A percentile compares a stretch with the other conserved stretches of the same genome.
phyloP scores from a whole-genome alignment of 2,888 invertebrate genomes.

The Leptinotarsa juncta region DNA sequence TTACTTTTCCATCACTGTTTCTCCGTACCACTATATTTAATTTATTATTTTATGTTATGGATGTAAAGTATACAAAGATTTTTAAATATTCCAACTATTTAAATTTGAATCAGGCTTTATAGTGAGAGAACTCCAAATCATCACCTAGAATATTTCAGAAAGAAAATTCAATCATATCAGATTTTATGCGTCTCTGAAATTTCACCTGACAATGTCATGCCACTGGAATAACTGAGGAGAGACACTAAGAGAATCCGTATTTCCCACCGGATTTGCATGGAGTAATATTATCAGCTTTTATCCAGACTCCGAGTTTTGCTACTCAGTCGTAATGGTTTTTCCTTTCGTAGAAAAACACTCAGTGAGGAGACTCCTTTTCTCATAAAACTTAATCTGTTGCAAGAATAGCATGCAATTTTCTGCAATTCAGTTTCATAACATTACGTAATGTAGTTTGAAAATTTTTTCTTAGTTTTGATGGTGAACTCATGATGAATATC shows the following conservation, averaged over 20 bases:
- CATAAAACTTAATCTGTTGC: constrained; percentile 49
- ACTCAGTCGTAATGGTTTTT: constrained; percentile 32
- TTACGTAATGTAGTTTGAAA: constrained; percentile 13
- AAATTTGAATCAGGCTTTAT: too few species aligned
- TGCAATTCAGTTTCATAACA: constrained; percentile 35
- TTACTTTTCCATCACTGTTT: too few species aligned
- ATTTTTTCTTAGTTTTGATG: background rate
- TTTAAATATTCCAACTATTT: too few species aligned
- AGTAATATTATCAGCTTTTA: constrained; percentile 60
- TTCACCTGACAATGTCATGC: background rate
- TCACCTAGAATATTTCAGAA: too few species aligned
- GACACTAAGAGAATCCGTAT: constrained; percentile 59
- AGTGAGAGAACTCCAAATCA: too few species aligned
- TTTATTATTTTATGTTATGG: too few species aligned
- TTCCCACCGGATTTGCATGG: constrained; percentile 57
- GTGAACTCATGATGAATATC: too few species aligned
- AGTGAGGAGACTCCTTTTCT: constrained; percentile 48
- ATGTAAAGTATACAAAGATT: too few species aligned
- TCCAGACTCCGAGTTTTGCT: constrained; percentile 50
- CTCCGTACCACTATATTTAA: too few species aligned
- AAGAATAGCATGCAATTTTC: constrained; percentile 45
- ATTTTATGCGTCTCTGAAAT: too few species aligned
- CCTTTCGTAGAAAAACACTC: constrained; percentile 35
- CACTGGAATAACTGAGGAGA: constrained; percentile 47
- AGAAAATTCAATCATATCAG: too few species aligned